Percentiles rank a stretch among this genome's conserved stretches.
phyloP scores from a whole-genome alignment of 2,888 invertebrate genomes.

The Scaptomyza parva region DNA sequence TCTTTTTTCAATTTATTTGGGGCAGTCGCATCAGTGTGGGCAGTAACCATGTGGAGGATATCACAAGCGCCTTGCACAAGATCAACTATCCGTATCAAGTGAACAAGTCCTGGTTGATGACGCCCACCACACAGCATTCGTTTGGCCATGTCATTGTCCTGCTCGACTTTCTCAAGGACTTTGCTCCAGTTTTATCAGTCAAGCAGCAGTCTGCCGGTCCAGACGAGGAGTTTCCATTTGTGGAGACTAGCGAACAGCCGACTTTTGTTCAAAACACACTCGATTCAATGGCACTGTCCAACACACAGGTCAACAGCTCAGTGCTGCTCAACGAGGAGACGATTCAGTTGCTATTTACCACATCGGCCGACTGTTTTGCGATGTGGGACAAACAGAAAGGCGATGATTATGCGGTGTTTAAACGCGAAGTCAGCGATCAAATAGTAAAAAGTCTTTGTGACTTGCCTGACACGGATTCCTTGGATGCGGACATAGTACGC shows the following conservation, averaged over 20 bases:
- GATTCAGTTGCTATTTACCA: constrained; percentile 58
- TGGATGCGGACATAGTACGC: constrained; percentile 61
- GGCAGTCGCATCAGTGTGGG: constrained; percentile 78
- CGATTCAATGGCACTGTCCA: constrained; percentile 47
- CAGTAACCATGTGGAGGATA: constrained; percentile 81
- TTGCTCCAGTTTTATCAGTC: constrained; percentile 59
- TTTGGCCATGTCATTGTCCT: constrained; percentile 82
- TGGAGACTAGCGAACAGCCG: constrained; percentile 54
- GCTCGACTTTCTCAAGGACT: constrained; percentile 81
- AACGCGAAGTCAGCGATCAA: constrained; percentile 64
- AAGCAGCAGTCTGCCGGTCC: constrained; percentile 14
- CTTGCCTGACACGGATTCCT: constrained; percentile 41
- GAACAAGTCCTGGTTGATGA: constrained; percentile 84
- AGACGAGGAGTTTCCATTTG: constrained; percentile 55
- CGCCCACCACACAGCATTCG: constrained; percentile 83
- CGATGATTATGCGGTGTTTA: constrained; percentile 71
- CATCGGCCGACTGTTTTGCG: constrained; percentile 74
- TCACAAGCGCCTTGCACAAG: constrained; percentile 77
- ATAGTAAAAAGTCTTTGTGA: constrained; percentile 67
- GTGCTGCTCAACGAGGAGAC: constrained; percentile 71
- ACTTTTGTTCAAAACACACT: constrained; percentile 54
- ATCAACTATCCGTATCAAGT: constrained; percentile 82
- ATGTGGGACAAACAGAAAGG: constrained; percentile 79
- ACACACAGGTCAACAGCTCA: constrained; percentile 27
- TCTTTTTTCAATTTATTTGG: constrained; percentile 78